phyloP scores from a whole-genome alignment of 2,888 invertebrate species.

The Mythimna pallens region DNA sequence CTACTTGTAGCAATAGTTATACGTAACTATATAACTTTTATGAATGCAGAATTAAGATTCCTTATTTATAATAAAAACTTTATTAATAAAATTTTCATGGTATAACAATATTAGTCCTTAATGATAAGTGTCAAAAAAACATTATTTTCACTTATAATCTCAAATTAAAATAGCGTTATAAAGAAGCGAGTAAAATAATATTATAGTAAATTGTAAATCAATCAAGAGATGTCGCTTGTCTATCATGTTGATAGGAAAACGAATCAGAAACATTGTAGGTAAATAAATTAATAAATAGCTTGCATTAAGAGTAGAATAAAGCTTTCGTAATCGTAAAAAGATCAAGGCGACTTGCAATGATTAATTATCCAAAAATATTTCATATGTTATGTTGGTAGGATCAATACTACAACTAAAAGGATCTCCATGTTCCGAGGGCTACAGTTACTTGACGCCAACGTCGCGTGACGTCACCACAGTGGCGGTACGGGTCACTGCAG shows the following conservation, averaged over 20 bases:
- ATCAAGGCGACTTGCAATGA: slow-evolving; percentile 32
- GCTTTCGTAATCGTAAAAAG: slow-evolving; percentile 42
- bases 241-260: slow-evolving; percentile 51
- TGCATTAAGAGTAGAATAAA: slow-evolving; percentile 47
- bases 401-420: slow-evolving; percentile 38
- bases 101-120: slow-evolving; percentile 77
- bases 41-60: slow-evolving; percentile 11
- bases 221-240: slow-evolving; percentile 59
- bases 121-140: slow-evolving; percentile 51
- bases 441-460: slow-evolving; percentile 82
- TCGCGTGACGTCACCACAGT: slow-evolving; percentile 79
- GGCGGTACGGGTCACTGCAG: slow-evolving; percentile 71
- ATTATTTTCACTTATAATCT: slow-evolving; percentile 45
- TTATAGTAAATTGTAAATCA: slow-evolving; percentile 30
- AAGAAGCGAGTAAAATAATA: slow-evolving; percentile 31
- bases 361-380: slow-evolving; percentile 56
- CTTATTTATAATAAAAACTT: slow-evolving; percentile 65
- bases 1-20: not conserved
- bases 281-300: slow-evolving; percentile 64
- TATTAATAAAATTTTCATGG: slow-evolving; percentile 73
- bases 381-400: slow-evolving; percentile 50
- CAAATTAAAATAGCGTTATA: slow-evolving; percentile 43
- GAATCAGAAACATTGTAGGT: slow-evolving; percentile 48
- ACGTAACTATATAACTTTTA: not conserved
- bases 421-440: slow-evolving; percentile 9